Evolutionary conservation across 1,140 invertebrate species (phyloP).

Genomic region (Pentalonia nigronervosa): DNA sequence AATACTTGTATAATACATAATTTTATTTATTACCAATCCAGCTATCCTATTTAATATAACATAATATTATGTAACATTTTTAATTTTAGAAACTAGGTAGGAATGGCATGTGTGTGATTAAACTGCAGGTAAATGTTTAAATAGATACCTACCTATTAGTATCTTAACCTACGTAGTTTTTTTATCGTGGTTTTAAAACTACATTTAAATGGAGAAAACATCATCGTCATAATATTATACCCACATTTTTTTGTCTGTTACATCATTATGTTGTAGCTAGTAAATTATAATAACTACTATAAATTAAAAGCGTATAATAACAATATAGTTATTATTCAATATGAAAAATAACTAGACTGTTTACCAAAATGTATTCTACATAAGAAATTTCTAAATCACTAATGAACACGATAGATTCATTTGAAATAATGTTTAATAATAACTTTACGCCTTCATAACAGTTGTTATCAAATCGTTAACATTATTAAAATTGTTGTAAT

Average conservation of each 20-base stretch:
- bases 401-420: neutral
- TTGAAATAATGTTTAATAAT: neutral
- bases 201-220: neutral
- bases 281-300: slow-evolving; percentile 32
- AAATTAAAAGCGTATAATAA: neutral
- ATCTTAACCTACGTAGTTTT: neutral
- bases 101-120: neutral
- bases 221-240: neutral
- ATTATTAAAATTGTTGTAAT: neutral
- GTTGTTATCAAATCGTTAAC: neutral
- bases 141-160: neutral
- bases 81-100: neutral
- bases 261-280: neutral
- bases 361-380: neutral
- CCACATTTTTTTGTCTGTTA: neutral
- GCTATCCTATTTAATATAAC: neutral
- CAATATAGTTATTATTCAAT: slow-evolving; percentile 3
- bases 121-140: slow-evolving; percentile 28
- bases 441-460: neutral
- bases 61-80: neutral
- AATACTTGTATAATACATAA: neutral
- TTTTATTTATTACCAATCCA: neutral
- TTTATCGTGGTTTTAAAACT: slow-evolving; percentile 23
- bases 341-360: neutral
- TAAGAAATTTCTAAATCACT: neutral